Percentiles rank a stretch among this genome's conserved stretches.
Evolutionary conservation across 2,113 vertebrate species (phyloP).

Genomic region (Ochotona princeps): DNA sequence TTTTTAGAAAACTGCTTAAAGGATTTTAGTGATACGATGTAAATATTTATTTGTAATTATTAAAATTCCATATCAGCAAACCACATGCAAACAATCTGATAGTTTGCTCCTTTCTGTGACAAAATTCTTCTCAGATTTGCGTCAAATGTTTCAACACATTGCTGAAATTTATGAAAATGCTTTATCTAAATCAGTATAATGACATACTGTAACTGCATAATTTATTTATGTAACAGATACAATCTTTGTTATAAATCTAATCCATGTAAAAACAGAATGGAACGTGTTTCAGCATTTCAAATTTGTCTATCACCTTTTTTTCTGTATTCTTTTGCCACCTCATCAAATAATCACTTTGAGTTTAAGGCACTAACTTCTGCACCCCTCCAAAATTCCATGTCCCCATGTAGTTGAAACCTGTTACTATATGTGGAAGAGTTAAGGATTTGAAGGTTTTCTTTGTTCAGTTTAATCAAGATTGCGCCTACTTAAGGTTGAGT

Average conservation of each 20-base stretch:
- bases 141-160: conserved; percentile 21
- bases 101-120: neutral
- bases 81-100: conserved; percentile 1
- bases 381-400: neutral
- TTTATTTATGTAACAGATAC: neutral
- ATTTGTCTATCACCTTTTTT: neutral
- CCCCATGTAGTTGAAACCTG: conserved; percentile 5
- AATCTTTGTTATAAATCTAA: conserved; percentile 52
- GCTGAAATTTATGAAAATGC: conserved; percentile 47
- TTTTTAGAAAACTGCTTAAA: conserved; percentile 29
- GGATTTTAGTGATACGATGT: neutral
- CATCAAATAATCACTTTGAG: neutral
- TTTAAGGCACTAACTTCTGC: neutral
- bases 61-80: neutral
- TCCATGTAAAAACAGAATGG: conserved; percentile 68
- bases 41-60: conserved; percentile 13
- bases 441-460: conserved; percentile 62
- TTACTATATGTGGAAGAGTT: conserved; percentile 4
- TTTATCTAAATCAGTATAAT: conserved; percentile 33
- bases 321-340: neutral
- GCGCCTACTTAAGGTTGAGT: neutral
- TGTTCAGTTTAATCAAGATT: neutral
- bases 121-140: conserved; percentile 19
- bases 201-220: neutral
- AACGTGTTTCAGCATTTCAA: conserved; percentile 69